These are phyloP conservation scores for Eupelmus urozonus DNA, from an alignment of 2,888 invertebrate genomes.

Conservation along the genomic window DNA sequence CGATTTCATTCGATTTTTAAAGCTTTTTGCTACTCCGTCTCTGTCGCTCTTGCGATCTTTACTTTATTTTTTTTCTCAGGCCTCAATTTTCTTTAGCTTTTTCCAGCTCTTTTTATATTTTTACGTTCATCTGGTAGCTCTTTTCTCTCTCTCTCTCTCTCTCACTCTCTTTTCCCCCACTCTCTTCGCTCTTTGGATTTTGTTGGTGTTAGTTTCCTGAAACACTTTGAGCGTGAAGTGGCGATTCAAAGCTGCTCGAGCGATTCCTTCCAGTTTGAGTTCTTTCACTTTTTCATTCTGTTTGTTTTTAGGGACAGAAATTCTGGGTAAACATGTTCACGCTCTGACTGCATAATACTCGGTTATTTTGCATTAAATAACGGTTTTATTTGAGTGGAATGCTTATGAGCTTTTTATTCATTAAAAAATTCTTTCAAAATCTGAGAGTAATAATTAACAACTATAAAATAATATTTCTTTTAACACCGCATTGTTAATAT, in stretches of 20 bases:
- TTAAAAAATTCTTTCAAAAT: too few species aligned
- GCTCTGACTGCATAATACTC: too few species aligned
- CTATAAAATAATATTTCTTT: too few species aligned
- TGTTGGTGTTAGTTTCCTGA: slow-evolving; percentile 5
- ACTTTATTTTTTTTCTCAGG: not conserved
- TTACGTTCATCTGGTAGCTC: not conserved
- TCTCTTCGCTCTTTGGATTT: slow-evolving; percentile 8
- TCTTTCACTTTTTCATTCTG: not conserved
- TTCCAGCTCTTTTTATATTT: not conserved
- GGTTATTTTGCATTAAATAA: too few species aligned
- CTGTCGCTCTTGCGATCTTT: not conserved
- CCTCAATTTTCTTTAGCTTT: not conserved
- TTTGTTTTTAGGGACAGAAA: not conserved
- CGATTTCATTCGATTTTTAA: not conserved
- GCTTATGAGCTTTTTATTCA: too few species aligned
- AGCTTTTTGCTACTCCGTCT: not conserved
- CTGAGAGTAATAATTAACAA: too few species aligned
- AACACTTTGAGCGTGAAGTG: slow-evolving; percentile 29
- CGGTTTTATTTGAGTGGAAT: too few species aligned
- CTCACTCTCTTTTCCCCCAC: not conserved
- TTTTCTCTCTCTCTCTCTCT: not conserved
- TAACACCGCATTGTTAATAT: too few species aligned
- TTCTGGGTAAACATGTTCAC: too few species aligned
- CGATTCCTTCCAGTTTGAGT: not conserved
- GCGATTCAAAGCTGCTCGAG: slow-evolving; percentile 28